These are phyloP conservation scores for Probosciger aterrimus DNA, from an alignment of 2,113 vertebrate species.

Conservation along the genomic window DNA sequence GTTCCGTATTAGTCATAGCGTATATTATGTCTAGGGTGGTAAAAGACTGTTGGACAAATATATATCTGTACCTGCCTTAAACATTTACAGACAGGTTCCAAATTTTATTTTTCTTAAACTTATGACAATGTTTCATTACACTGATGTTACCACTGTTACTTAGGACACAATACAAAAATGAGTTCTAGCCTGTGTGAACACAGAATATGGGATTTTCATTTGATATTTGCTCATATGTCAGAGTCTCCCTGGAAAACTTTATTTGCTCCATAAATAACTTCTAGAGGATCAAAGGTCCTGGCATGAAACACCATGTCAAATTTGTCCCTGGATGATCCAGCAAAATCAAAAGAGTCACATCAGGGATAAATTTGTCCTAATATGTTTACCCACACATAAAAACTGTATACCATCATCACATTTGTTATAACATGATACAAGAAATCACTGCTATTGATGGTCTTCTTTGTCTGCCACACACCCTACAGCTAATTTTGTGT, in stretches of 20 bases:
- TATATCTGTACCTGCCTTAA: neutral
- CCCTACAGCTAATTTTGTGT: neutral
- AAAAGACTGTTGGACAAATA: neutral
- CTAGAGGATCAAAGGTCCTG: neutral
- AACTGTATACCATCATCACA: neutral
- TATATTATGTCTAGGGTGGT: neutral
- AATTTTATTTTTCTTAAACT: neutral
- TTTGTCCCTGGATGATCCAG: neutral
- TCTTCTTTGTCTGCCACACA: neutral
- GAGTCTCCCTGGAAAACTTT: neutral
- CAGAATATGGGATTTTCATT: neutral
- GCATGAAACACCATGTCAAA: neutral
- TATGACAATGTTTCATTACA: neutral
- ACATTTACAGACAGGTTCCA: neutral
- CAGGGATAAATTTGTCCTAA: conserved; percentile 11
- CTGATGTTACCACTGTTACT: neutral
- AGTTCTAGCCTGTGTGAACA: neutral
- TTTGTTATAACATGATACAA: neutral
- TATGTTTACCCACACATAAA: neutral
- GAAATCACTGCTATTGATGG: neutral
- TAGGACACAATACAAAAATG: neutral
- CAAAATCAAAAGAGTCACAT: conserved; percentile 5
- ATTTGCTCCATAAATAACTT: neutral
- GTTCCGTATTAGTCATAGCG: fast-evolving
- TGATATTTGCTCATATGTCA: neutral